Evolutionary conservation across 2,113 vertebrate species (phyloP), one percentile per base, ranked within the genome.

Genomic region (Platichthys flesus): DNA sequence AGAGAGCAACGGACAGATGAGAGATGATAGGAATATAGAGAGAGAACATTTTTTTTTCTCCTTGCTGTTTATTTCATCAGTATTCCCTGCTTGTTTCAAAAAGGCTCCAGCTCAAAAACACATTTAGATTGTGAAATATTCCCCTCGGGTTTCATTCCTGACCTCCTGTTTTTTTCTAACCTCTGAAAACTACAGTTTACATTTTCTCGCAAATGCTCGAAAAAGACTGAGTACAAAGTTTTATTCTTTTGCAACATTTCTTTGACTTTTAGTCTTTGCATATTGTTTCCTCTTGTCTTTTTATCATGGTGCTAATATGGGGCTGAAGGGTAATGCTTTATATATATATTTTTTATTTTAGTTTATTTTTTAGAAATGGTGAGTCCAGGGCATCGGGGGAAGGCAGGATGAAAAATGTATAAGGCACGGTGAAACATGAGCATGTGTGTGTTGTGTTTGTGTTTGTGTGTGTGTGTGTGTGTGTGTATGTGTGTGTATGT

Each of bases 61-160:
- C 69, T 85, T 84, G 49, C 73, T 80, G 2, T 82, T 84, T 24
- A 80, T 85, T 81, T 86, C 75, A 78, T 84, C 78, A 80, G 76
- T 80, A 78, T 85, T 78, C 64, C 31, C 26, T 64, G 28, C 56
- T 35, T 0, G 3, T 49, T 47, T 49, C 62, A 3, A 77, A 81
- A 70, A 65, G 77, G 74, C 47, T 70, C 1, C 60, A 62, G 51
- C 71, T 18, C 60, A 24, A 58, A 81, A 81, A 81, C 45, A 70
- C 72, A 59, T 65, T 74, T 62, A 58, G 58, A 37, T 71, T 52
- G 24, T 67, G 61, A 71, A 76, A 74, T 67, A 59, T 67, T 60
- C 20, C 70, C 62, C 12, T 13, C 26, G 21, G 40, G 40, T 76
- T 18, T 56, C 5, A 45, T 47, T 63, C 62, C 23, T 54, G 69